Conservation (phyloP, 2,113 vertebrate species). For the Phylloscopus trochiloides region DNA sequence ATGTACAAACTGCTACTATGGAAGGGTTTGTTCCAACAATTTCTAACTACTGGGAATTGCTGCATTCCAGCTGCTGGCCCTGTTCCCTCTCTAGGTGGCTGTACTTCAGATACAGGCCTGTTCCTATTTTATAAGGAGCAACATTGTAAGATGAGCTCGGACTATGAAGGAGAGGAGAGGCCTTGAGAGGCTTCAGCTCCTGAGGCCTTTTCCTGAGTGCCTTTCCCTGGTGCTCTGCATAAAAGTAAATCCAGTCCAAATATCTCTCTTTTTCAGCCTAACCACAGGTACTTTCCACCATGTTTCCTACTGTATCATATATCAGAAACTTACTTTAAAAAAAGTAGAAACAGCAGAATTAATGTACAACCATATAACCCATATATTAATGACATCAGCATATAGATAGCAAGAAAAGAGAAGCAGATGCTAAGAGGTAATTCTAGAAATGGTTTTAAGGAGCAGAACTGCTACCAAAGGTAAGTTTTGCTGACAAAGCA, state of each 20-base stretch:
- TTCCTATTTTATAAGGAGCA: not conserved
- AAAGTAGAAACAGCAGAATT: not conserved
- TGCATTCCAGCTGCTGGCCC: not conserved
- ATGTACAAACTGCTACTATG: not conserved
- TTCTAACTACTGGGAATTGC: not conserved
- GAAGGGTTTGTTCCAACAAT: not conserved
- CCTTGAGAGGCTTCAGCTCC: not conserved
- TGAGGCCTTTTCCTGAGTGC: not conserved
- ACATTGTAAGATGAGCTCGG: not conserved
- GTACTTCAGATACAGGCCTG: not conserved
- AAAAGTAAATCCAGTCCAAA: not conserved
- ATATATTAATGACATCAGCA: not conserved
- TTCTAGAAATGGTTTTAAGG: not conserved
- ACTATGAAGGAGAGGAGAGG: not conserved
- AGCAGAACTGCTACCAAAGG: not conserved
- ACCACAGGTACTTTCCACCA: not conserved
- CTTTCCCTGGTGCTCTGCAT: not conserved
- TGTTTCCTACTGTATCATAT: not conserved
- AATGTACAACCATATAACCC: not conserved
- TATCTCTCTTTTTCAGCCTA: not conserved
- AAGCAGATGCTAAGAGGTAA: not conserved
- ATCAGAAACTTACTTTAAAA: not conserved
- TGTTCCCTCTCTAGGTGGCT: not conserved
- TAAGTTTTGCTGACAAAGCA: not conserved
- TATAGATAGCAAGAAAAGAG: not conserved